Evolutionary conservation across 2,888 invertebrate genomes (phyloP).

Genomic region (Omphaloscelis lunosa): DNA sequence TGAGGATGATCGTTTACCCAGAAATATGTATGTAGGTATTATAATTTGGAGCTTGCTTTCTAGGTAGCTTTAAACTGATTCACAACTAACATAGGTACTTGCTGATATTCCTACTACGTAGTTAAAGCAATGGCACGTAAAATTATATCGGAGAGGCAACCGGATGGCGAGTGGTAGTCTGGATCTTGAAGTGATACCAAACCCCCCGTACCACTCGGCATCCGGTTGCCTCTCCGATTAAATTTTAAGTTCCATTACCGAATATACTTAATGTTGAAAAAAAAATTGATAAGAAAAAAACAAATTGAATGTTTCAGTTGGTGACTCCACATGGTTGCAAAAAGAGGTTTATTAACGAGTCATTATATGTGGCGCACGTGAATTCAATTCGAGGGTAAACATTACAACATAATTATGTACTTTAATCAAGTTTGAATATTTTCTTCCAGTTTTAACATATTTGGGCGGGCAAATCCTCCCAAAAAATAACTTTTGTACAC

Average conservation of each 20-base stretch:
- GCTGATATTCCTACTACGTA: not conserved
- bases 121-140: no score
- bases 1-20: not conserved
- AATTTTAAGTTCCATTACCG: no score
- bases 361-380: conserved; percentile 83
- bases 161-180: no score
- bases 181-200: no score
- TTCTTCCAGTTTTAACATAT: not conserved
- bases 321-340: conserved; percentile 78
- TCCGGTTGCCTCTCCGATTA: no score
- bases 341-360: conserved; percentile 80
- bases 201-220: no score
- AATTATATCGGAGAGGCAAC: no score
- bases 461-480: not conserved
- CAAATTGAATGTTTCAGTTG: conserved; percentile 75
- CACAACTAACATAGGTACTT: not conserved
- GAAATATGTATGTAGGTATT: not conserved
- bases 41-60: not conserved
- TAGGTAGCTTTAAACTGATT: not conserved
- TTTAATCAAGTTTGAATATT: not conserved
- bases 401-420: not conserved
- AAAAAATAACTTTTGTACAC: not conserved
- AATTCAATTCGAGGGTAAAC: conserved; percentile 86
- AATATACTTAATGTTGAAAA: no score
- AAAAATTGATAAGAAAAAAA: not conserved